These are phyloP conservation scores for Ammodytes marinus DNA, from an alignment of 2,113 vertebrate genomes.

Conservation along the genomic window DNA sequence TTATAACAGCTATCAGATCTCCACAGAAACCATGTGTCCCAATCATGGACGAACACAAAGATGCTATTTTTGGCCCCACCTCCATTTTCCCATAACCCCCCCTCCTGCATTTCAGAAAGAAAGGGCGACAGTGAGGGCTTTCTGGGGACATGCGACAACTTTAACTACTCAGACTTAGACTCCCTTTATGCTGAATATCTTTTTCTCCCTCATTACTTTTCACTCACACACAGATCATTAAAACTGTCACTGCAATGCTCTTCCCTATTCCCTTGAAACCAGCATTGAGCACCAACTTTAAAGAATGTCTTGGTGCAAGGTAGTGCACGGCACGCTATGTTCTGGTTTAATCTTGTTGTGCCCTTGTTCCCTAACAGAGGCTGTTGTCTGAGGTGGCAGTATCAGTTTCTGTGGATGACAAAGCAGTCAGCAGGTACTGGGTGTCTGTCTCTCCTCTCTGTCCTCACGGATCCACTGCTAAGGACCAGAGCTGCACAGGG, in stretches of 20 bases:
- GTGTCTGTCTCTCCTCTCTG: constrained; percentile 92
- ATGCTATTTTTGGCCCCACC: constrained; percentile 80
- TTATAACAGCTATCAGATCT: constrained; percentile 78
- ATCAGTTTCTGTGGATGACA: constrained; percentile 89
- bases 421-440: constrained; percentile 87
- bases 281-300: not conserved
- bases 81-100: constrained; percentile 56
- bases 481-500: constrained; percentile 88
- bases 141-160: constrained; percentile 66
- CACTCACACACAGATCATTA: constrained; percentile 30
- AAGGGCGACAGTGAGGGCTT: constrained; percentile 60
- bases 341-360: constrained; percentile 2
- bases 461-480: constrained; percentile 88
- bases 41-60: constrained; percentile 70
- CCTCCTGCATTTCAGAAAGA: constrained; percentile 43
- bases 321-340: not conserved
- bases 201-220: constrained; percentile 3
- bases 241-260: constrained; percentile 4
- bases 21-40: constrained; percentile 69
- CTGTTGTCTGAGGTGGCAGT: constrained; percentile 94
- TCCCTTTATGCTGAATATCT: not conserved
- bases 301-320: not conserved
- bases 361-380: constrained; percentile 79
- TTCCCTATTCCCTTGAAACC: not conserved
- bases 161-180: constrained; percentile 48